A percentile compares a stretch with the other conserved stretches of the same genome.
Conservation (phyloP, 2,113 vertebrate species). For the Chionis minor region DNA sequence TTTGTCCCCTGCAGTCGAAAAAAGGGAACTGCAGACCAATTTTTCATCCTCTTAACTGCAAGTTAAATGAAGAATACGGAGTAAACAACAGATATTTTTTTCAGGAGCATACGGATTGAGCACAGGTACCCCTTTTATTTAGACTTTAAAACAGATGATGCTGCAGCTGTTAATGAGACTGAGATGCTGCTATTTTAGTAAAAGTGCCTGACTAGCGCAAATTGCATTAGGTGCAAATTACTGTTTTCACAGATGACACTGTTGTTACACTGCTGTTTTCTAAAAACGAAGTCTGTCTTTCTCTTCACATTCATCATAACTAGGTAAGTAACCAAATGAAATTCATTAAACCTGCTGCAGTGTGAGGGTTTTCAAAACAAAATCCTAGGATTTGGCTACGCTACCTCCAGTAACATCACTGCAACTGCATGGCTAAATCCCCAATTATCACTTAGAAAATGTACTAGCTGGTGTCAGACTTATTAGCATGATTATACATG, state of each 20-base stretch:
- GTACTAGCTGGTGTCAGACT: not conserved
- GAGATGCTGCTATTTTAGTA: not conserved
- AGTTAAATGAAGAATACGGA: not conserved
- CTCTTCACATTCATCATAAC: conserved; percentile 23
- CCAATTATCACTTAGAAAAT: conserved; percentile 15
- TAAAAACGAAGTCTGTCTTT: conserved; percentile 42
- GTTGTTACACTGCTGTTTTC: conserved; percentile 13
- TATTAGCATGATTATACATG: conserved; percentile 3
- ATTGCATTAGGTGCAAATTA: not conserved
- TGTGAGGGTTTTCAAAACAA: conserved; percentile 7
- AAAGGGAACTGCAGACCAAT: not conserved
- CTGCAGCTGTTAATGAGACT: not conserved
- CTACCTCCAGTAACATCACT: not conserved
- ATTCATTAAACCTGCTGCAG: conserved; percentile 37
- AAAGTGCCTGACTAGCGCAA: not conserved
- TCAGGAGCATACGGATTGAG: not conserved
- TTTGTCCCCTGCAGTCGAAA: not conserved
- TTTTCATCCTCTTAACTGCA: not conserved
- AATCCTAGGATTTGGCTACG: not conserved
- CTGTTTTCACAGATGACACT: not conserved
- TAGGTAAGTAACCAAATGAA: conserved; percentile 41
- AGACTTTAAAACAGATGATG: not conserved
- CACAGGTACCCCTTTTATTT: not conserved
- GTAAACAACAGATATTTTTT: not conserved
- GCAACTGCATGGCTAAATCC: not conserved